Base-by-base conservation (phyloP, 2,888 invertebrate species). In the Tenthredo mesomela region DNA sequence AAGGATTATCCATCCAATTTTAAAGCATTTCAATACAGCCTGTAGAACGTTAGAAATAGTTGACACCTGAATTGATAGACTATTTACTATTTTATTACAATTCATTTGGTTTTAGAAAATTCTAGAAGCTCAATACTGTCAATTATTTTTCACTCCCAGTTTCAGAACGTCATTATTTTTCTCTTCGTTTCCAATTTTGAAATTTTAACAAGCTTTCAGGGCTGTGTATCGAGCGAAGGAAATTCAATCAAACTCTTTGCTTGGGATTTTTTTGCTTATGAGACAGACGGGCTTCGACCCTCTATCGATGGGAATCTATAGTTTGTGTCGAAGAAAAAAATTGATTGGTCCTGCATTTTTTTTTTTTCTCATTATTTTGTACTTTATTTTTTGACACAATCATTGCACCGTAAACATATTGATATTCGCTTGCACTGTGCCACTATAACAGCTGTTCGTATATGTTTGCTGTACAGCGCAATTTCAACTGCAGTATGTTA, bases 221-320 rank as follows among this genome's bases (percentile, higher is more conserved):
- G 21, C 12, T 33, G 29, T 67, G 18, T 5, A 67, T 21, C 7
- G 25, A 40, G 12, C 10, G 43, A 18, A 18, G 33, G 18, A 77
- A 77, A 77, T 77, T 15, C 54, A 29, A 77, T 77, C 33, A 33
- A 77, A 77, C 33, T 67, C 33, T 61, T 61, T 67, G 29, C 67
- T 67, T 18, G 33, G 18, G 18, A 33, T 67, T 67, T 61, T n/a
- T 61, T 25, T 21, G 10, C 10, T 12, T 2, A 25, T 18, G 4
- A 25, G 61, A 61, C 61, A 61, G 25, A 21, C 47, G 15, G 15
- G 47, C 33, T 67, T 12, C 33, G 7, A 33, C 3, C 12, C 29
- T 33, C 0, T 18, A 67, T 47, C 47, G 67, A 67, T 18, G 18
- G 33, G 33, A 67, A 67, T 33, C 1, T 33, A 61, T 61, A 18